A percentile compares a stretch with the other conserved stretches of the same genome.
These are phyloP conservation scores for Leistus spinibarbis DNA, from an alignment of 2,888 invertebrate species.

Conservation along the genomic window DNA sequence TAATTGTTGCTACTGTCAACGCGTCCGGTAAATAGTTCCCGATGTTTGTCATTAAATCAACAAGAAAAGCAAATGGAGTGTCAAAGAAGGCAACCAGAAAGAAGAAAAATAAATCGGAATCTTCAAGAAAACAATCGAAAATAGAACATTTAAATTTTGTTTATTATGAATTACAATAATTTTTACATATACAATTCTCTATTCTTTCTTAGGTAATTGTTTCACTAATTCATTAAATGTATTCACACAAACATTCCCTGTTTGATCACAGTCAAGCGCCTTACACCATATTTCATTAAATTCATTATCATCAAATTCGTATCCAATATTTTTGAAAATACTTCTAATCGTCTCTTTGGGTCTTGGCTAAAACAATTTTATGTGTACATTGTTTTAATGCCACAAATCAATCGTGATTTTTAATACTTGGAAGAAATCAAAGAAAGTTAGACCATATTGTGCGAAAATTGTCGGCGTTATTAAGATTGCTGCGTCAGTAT, in stretches of 20 bases:
- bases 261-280: conserved; percentile 59
- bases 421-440: conserved; percentile 56
- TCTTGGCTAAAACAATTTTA: conserved; percentile 51
- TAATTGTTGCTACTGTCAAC: conserved; percentile 10
- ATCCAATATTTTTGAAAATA: conserved; percentile 63
- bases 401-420: background rate
- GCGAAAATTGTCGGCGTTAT: conserved; percentile 58
- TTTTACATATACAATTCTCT: conserved; percentile 39
- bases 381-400: background rate
- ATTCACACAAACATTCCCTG: conserved; percentile 63
- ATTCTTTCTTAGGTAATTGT: background rate
- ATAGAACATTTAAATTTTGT: conserved; percentile 29
- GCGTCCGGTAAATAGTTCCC: conserved; percentile 37
- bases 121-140: conserved; percentile 4
- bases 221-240: conserved; percentile 57
- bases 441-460: conserved; percentile 54
- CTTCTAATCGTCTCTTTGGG: conserved; percentile 52
- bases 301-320: conserved; percentile 58
- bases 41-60: conserved; percentile 25
- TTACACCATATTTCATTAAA: conserved; percentile 61
- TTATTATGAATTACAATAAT: conserved; percentile 22
- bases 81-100: conserved; percentile 33
- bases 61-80: too few relatives aligned
- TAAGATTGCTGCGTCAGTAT: conserved; percentile 52
- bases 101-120: conserved; percentile 40